phyloP scores from a whole-genome alignment of 64 coral and sea anemone genomes.

The Orbicella faveolata region DNA sequence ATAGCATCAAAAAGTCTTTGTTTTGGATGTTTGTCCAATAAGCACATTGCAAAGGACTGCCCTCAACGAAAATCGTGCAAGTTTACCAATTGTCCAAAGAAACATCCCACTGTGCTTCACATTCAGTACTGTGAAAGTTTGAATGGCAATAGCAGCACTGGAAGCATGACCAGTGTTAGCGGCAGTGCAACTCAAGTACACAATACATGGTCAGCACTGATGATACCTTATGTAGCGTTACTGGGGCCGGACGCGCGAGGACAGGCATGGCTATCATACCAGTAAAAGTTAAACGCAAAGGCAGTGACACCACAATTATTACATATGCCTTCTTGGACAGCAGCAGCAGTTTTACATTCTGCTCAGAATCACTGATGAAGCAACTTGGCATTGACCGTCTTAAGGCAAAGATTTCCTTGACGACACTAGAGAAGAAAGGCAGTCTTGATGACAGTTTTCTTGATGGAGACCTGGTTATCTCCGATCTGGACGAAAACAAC shows the following conservation, averaged over 20 bases:
- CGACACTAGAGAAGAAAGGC: no score
- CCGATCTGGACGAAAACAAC: no score
- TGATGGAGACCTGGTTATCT: no score
- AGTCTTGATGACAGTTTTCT: no score
- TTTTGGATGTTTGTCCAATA: not conserved
- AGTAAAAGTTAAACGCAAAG: no score
- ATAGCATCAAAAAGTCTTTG: not conserved
- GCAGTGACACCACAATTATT: not conserved
- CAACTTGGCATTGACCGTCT: not conserved
- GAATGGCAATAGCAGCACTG: not conserved
- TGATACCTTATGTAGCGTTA: not conserved
- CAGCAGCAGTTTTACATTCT: slow-evolving; percentile 26
- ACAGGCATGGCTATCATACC: not conserved
- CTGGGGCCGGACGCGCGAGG: not conserved
- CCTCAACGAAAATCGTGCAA: slow-evolving; percentile 1
- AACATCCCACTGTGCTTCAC: not conserved
- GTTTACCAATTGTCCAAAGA: not conserved
- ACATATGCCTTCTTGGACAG: slow-evolving; percentile 31
- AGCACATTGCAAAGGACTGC: not conserved
- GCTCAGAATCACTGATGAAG: not conserved
- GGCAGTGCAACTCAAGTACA: not conserved
- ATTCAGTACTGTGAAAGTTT: not conserved
- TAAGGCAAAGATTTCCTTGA: not conserved
- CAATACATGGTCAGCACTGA: not conserved
- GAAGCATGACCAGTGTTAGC: not conserved